These are phyloP conservation scores for Salpingus planirostris DNA, from an alignment of 2,888 invertebrate genomes.

Conservation along the genomic window DNA sequence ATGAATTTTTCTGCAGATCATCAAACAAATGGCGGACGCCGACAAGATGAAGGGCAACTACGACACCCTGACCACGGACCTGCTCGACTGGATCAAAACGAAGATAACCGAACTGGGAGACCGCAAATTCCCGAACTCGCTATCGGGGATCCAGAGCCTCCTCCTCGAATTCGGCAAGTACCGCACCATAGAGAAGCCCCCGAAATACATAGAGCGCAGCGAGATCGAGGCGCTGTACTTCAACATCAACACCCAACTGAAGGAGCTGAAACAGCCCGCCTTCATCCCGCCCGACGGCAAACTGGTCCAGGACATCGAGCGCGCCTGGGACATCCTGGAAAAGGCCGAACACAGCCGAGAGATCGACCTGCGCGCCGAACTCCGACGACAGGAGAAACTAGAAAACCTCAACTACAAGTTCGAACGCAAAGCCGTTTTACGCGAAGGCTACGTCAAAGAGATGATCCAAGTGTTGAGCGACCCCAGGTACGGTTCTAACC, in stretches of 20 bases:
- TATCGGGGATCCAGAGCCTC: slow-evolving; percentile 90
- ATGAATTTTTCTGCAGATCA: slow-evolving; percentile 56
- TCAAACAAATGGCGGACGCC: slow-evolving; percentile 91
- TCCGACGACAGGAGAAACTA: slow-evolving; percentile 83
- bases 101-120: slow-evolving; percentile 78
- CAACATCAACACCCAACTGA: slow-evolving; percentile 91
- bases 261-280: slow-evolving; percentile 83
- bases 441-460: slow-evolving; percentile 93
- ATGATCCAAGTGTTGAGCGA: slow-evolving; percentile 94
- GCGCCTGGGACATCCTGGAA: slow-evolving; percentile 89
- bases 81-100: slow-evolving; percentile 88
- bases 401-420: slow-evolving; percentile 95
- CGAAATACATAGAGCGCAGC: slow-evolving; percentile 93
- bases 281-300: slow-evolving; percentile 84
- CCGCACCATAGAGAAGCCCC: slow-evolving; percentile 94
- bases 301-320: slow-evolving; percentile 89
- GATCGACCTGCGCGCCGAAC: slow-evolving; percentile 82
- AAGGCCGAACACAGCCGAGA: slow-evolving; percentile 91
- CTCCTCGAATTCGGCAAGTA: slow-evolving; percentile 89
- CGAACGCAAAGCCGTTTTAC: slow-evolving; percentile 86
- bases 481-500: slow-evolving; percentile 81
- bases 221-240: slow-evolving; percentile 96
- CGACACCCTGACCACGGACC: slow-evolving; percentile 69
- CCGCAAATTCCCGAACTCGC: slow-evolving; percentile 83
- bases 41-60: slow-evolving; percentile 88